Base-by-base conservation (phyloP, 2,113 vertebrate species). In the Vulpes lagopus region DNA sequence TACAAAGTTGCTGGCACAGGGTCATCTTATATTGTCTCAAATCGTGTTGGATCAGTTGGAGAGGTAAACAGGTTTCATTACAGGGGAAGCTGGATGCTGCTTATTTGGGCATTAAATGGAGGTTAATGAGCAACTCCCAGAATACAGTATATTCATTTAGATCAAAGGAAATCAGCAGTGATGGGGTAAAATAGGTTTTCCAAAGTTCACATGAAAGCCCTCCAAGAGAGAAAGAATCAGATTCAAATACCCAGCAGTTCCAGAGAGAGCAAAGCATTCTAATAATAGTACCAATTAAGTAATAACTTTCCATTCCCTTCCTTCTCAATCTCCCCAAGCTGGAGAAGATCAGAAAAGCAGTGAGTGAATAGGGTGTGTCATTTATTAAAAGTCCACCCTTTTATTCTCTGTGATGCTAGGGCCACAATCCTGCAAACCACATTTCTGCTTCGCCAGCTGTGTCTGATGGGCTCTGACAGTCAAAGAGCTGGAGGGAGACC, bases 111-210 rank as follows among this genome's bases (percentile, higher is more conserved):
- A 89, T 22, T 73, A 83, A 89, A 10, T 2, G 20, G 23, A 59
- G 10, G 25, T 64, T 65, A 92, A 91, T 49, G 67, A 65, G 59
- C 38, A 88, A 90, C 49, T 73, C 89, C 49, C 57, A 97, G 65
- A 89, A 81, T 59, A 17, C 15, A 89, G 32, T 35, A 11, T 53
- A 23, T 91, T 93, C 57, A 81, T 84, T 76, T 22, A 94, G 38
- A 82, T 86, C 65, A 90, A 94, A 96, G 62, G 76, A 94, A 84
- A 87, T 80, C 30, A 57, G 16, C 30, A 76, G 57, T 49, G 14
- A 38, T 62, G 35, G 71, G 65, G 57, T 62, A 64, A 89, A 69
- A 88, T 14, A 65, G 51, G 32, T 86, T 67, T 69, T 82, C 55
- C 62, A 30, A 83, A 94, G 69, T 59, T 84, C 82, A 59, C 84